Percentiles rank a stretch among this genome's conserved stretches.
Evolutionary conservation across 2,113 vertebrate species (phyloP).

Genomic region (Cettia cetti): DNA sequence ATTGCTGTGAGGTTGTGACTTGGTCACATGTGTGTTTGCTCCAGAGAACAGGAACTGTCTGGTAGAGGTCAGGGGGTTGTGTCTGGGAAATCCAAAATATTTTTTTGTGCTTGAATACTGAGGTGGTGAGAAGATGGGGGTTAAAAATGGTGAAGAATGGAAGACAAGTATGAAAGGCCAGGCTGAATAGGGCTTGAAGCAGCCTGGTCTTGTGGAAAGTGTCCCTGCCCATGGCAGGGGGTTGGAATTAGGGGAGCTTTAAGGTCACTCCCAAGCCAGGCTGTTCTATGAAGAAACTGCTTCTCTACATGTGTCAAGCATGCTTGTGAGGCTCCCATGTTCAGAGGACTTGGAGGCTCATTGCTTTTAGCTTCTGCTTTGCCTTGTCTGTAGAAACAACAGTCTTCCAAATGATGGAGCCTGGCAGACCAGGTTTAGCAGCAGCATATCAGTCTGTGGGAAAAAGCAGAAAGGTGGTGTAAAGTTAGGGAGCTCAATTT

Average conservation of each 20-base stretch:
- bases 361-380: not conserved
- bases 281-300: not conserved
- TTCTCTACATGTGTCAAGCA: not conserved
- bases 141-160: not conserved
- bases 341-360: not conserved
- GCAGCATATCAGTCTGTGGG: not conserved
- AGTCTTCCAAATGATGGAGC: not conserved
- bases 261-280: not conserved
- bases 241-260: not conserved
- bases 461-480: not conserved
- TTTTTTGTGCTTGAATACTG: not conserved
- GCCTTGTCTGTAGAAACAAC: not conserved
- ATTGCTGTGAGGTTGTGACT: fast-evolving
- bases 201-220: not conserved
- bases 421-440: not conserved
- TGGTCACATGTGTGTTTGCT: fast-evolving
- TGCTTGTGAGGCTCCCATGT: fast-evolving
- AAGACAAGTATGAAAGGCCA: not conserved
- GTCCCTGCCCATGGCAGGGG: not conserved
- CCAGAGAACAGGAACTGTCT: not conserved
- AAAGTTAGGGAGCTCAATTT: not conserved
- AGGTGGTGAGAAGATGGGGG: not conserved
- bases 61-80: not conserved
- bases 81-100: not conserved
- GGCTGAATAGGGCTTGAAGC: not conserved